Evolutionary conservation across 2,113 vertebrate species (phyloP), one percentile per base, ranked within the genome.

Genomic region (Sigmodon hispidus): DNA sequence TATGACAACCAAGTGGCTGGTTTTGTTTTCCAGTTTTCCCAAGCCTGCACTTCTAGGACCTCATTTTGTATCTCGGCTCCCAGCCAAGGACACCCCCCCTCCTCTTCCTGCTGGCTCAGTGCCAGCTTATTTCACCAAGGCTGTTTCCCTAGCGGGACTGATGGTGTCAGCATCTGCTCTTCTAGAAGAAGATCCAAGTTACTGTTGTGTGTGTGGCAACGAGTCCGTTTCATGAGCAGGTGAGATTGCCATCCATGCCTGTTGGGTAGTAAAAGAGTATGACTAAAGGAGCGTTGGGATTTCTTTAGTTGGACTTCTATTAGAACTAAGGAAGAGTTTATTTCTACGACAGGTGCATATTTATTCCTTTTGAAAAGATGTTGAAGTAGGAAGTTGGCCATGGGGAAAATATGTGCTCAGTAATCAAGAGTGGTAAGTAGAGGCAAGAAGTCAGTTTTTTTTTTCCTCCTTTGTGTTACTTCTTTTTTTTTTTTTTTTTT

Each of bases 401-500:
- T 1, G 1, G 63, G 55, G 15, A 50, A 65, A 93, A 76, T 77
- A 48, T 36, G 7, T 73, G 86, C 67, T 89, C 75, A 77, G 3
- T 69, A 72, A 70, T 29, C 73, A 91, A 43, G 26, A 43, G 29
- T 45, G 11, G 36, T 59, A 43, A 75, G 55, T 61, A 9, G 12
- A 92, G 73, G 19, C 8, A 59, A 81, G 16, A 55, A 80, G 12
- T 7, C 31, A n/a, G 31, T 16, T 67, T 0, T 67, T 67, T 67
- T 10, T 13, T 55, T n/a, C n/a, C n/a, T n/a, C n/a, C n/a, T n/a
- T n/a, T n/a, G n/a, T n/a, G n/a, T n/a, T n/a, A n/a, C n/a, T n/a
- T n/a, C n/a, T 55, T 55, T 16, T 57, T 57, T 55, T 55, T 55
- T 55, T 55, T 88, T 90, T 94, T n/a, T 89, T 88, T n/a, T n/a